Percentiles rank a stretch among this genome's conserved stretches.
phyloP scores from a whole-genome alignment of 1,140 invertebrate genomes.

The Archegozetes longisetosus region DNA sequence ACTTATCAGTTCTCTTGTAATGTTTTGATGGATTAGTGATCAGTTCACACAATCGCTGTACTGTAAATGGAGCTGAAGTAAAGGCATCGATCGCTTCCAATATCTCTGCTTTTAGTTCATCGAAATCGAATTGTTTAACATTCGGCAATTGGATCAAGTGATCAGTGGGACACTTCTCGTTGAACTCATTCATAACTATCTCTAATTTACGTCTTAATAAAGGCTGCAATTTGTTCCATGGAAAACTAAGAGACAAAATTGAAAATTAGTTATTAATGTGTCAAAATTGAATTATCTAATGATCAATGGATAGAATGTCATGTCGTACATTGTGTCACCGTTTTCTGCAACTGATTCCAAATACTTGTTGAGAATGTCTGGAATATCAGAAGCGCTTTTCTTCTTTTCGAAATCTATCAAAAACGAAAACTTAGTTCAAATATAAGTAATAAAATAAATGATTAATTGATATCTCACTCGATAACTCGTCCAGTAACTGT shows the following conservation, averaged over 20 bases:
- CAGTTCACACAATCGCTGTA: slow-evolving; percentile 86
- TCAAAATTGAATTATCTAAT: background rate
- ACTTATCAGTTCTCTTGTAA: slow-evolving; percentile 89
- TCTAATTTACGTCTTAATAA: slow-evolving; percentile 71
- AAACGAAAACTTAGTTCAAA: too few relatives aligned
- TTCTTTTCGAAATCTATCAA: slow-evolving; percentile 57
- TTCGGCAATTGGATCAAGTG: slow-evolving; percentile 60
- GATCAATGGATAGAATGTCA: background rate
- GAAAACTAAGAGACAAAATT: slow-evolving; percentile 27
- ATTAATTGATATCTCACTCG: background rate
- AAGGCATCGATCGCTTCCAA: slow-evolving; percentile 61
- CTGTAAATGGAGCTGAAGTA: slow-evolving; percentile 70
- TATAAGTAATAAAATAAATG: background rate
- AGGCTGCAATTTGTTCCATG: slow-evolving; percentile 70
- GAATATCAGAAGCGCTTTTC: slow-evolving; percentile 49
- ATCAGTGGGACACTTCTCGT: slow-evolving; percentile 54
- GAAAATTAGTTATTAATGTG: background rate
- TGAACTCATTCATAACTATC: slow-evolving; percentile 67
- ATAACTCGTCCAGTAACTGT: background rate
- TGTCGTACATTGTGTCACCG: slow-evolving; percentile 58
- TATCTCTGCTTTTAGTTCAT: slow-evolving; percentile 66
- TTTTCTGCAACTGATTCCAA: slow-evolving; percentile 76
- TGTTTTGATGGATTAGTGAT: slow-evolving; percentile 76
- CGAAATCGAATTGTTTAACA: slow-evolving; percentile 76
- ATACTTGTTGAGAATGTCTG: slow-evolving; percentile 76